Evolutionary conservation across 2,888 invertebrate genomes (phyloP).

Genomic region (Hemaris fuciformis): DNA sequence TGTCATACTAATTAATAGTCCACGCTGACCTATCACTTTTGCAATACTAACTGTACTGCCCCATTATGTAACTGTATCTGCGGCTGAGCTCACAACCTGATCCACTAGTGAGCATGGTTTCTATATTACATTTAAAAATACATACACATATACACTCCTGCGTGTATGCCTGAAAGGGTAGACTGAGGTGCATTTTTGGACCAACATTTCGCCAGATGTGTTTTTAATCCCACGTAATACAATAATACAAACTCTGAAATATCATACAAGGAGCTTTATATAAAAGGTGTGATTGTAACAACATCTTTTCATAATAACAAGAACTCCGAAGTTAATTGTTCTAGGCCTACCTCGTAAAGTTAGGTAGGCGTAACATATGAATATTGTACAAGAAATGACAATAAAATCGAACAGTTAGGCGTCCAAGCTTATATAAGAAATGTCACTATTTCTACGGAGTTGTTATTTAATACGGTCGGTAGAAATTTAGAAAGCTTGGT

Average conservation of each 20-base stretch:
- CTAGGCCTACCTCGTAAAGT: too few relatives aligned
- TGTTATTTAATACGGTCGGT: constrained; percentile 22
- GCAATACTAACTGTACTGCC: constrained; percentile 22
- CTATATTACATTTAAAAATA: not conserved
- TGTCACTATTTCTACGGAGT: not conserved
- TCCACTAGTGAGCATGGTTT: not conserved
- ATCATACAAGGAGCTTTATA: too few relatives aligned
- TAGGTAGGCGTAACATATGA: too few relatives aligned
- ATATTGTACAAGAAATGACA: not conserved
- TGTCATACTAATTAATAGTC: constrained; percentile 28
- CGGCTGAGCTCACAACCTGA: constrained; percentile 26
- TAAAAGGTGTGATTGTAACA: too few relatives aligned
- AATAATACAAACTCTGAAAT: too few relatives aligned
- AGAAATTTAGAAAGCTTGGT: constrained; percentile 7
- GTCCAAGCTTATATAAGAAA: not conserved
- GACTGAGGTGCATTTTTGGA: too few relatives aligned
- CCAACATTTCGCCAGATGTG: too few relatives aligned
- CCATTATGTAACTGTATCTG: constrained; percentile 26
- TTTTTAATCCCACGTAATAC: too few relatives aligned
- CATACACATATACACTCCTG: not conserved
- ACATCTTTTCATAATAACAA: too few relatives aligned
- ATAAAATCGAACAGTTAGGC: not conserved
- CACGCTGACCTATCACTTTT: constrained; percentile 19
- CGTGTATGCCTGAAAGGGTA: too few relatives aligned
- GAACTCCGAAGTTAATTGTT: too few relatives aligned